Evolutionary conservation across 2,797 vertebrate species (phyloP).

Genomic region (Chrosomus eos): DNA sequence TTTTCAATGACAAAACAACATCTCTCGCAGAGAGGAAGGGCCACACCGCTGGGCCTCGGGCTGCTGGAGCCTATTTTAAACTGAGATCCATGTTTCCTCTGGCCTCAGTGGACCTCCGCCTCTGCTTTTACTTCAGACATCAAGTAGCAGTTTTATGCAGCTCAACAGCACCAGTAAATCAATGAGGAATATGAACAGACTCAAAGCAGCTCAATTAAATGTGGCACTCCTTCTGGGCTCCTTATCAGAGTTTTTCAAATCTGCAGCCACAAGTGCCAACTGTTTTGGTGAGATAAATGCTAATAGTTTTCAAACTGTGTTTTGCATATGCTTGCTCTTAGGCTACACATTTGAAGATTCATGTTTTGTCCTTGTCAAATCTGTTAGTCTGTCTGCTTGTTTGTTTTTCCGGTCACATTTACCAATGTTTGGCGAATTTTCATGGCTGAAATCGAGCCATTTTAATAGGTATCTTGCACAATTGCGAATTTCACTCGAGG

Average conservation of each 20-base stretch:
- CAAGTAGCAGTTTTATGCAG: constrained; percentile 21
- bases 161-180: constrained; percentile 13
- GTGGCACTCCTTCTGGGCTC: constrained; percentile 31
- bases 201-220: constrained; percentile 1
- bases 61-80: constrained; percentile 39
- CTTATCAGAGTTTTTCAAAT: constrained; percentile 16
- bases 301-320: constrained; percentile 23
- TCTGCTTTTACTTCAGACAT: constrained; percentile 43
- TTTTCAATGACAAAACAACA: constrained; percentile 30
- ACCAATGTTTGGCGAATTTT: not conserved
- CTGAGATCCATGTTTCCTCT: constrained; percentile 42
- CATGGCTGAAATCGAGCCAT: not conserved
- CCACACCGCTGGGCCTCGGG: constrained; percentile 3
- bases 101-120: constrained; percentile 35
- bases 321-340: constrained; percentile 19
- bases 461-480: not conserved
- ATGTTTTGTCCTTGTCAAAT: not conserved
- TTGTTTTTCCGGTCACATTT: not conserved
- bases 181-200: constrained; percentile 27
- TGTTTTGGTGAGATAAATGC: constrained; percentile 12
- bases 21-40: constrained; percentile 16
- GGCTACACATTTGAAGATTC: constrained; percentile 19
- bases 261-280: constrained; percentile 9
- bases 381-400: not conserved
- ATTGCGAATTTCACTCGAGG: not conserved